Evolutionary conservation across 2,113 vertebrate genomes (phyloP).

Genomic region (Mastomys coucha): DNA sequence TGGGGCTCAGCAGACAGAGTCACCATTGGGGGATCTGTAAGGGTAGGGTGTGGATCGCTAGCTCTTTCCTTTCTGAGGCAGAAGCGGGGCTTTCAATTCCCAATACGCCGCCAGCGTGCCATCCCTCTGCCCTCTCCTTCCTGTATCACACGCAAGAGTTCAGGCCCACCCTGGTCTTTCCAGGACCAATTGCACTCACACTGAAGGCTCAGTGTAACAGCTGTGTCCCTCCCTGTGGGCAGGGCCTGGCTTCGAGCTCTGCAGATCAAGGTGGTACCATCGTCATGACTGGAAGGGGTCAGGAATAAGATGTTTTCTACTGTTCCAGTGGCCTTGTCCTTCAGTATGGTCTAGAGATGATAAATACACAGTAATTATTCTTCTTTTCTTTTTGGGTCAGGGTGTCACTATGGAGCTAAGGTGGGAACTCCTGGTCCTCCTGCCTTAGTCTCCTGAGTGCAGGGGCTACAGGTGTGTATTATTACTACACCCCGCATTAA

Average conservation of each 20-base stretch:
- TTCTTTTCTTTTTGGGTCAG: neutral
- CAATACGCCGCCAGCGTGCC: too few relatives aligned
- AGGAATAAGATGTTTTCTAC: conserved; percentile 92
- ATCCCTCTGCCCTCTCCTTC: too few relatives aligned
- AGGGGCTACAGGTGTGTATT: neutral
- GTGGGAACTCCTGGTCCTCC: neutral
- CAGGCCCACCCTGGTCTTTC: neutral
- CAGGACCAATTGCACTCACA: conserved; percentile 87
- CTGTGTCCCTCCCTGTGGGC: conserved; percentile 91
- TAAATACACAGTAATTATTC: neutral
- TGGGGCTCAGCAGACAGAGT: conserved; percentile 94
- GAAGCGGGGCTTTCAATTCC: neutral
- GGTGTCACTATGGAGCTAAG: neutral
- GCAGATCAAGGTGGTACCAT: conserved; percentile 92
- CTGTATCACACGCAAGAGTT: neutral
- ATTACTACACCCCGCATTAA: neutral
- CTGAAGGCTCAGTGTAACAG: conserved; percentile 92
- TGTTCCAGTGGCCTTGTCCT: conserved; percentile 89
- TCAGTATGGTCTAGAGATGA: conserved; percentile 86
- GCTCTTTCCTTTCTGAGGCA: neutral
- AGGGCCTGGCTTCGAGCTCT: conserved; percentile 92
- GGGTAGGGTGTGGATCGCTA: neutral
- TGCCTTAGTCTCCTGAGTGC: neutral
- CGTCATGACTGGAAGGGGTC: conserved; percentile 90
- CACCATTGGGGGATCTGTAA: conserved; percentile 92